Evolutionary conservation across 2,797 vertebrate genomes (phyloP), one percentile per base, ranked within the genome.

Genomic region (Ara ararauna): DNA sequence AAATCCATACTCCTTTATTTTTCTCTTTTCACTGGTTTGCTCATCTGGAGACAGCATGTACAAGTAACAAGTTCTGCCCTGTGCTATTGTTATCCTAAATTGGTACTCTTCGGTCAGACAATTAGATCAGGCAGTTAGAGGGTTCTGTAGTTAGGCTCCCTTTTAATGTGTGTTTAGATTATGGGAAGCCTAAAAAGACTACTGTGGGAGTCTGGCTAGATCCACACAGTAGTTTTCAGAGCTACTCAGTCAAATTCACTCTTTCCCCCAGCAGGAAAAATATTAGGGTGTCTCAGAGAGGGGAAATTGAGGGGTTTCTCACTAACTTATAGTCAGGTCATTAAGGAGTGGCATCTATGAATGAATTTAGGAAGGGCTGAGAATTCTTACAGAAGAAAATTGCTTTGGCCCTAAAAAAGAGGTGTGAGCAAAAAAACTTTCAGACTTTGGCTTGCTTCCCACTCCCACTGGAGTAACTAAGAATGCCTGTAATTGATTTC

Each of bases 1-100:
- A 96, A 95, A 93, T 74, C 66, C 67, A 78, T n/a, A 42, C 23
- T 85, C 15, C 38, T 88, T 81, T 89, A 78, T 95, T 94, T 85
- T 93, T 87, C 36, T 61, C 45, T 87, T 95, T 91, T 91, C 30
- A 29, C 7, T 84, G 76, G 54, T 88, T 93, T 95, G 51, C 36
- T 82, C 44, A n/a, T 91, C 86, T 95, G 62, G 42, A 76, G 58
- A 96, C 89, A 94, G 76, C 54, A 21, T 67, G 89, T 95, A 77
- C 87, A 89, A 86, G n/a, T 92, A 93, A 88, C 73, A 86, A 93
- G 79, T 91, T 93, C 73, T 90, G 54, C 32, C 66, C 54, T 79
- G 34, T 91, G 16, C 89, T 93, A 78, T 94, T 94, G 85, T 96
- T 96, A 78, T 72, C 76, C 53, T 83, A 96, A 96, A 95, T 87